These are phyloP conservation scores for Pterophyllum scalare DNA, from an alignment of 2,113 vertebrate species.

Conservation along the genomic window DNA sequence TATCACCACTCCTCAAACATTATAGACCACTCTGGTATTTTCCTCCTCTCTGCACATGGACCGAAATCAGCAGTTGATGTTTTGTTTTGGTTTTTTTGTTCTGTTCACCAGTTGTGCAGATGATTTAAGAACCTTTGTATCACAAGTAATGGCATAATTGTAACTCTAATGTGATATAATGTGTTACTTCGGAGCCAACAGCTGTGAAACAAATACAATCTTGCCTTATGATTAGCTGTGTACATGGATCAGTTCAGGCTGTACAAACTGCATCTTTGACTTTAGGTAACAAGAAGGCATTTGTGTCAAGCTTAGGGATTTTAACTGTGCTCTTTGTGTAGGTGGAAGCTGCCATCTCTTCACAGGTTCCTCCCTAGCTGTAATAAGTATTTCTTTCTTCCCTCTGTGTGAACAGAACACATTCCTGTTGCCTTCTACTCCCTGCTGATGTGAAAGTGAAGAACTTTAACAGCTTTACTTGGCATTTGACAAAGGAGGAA, in stretches of 20 bases:
- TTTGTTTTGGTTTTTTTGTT: no score
- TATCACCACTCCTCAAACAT: not conserved
- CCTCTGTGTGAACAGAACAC: conserved; percentile 41
- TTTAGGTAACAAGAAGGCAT: not conserved
- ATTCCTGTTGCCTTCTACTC: conserved; percentile 59
- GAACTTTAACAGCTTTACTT: conserved; percentile 49
- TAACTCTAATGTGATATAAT: not conserved
- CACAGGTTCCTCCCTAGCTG: not conserved
- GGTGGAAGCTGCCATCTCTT: conserved; percentile 1
- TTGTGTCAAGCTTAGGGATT: not conserved
- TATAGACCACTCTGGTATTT: not conserved
- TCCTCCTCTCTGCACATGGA: not conserved
- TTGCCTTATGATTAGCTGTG: not conserved
- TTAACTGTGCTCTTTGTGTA: not conserved
- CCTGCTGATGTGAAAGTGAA: conserved; percentile 47
- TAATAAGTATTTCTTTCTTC: conserved; percentile 10
- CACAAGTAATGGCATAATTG: not conserved
- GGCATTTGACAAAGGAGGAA: conserved; percentile 60
- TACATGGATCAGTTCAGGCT: not conserved
- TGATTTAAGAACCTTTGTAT: not conserved
- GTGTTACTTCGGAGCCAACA: not conserved
- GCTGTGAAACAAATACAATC: not conserved
- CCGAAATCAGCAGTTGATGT: not conserved
- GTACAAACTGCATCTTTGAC: not conserved
- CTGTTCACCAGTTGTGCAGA: not conserved